Evolutionary conservation across 2,797 vertebrate species (phyloP), one percentile per base, ranked within the genome.

Genomic region (Saxicola maurus): DNA sequence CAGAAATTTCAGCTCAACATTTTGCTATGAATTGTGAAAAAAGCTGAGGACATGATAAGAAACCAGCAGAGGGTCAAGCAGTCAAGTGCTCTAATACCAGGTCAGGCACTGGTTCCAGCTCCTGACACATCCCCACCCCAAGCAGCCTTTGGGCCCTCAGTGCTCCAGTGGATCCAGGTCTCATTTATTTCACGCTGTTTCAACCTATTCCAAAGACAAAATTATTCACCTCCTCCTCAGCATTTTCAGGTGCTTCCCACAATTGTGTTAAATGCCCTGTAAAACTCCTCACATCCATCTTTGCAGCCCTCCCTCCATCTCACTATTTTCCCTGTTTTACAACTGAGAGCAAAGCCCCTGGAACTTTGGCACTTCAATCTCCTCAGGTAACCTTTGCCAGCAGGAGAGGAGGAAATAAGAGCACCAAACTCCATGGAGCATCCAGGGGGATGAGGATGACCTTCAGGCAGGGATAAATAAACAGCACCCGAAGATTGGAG

Each of bases 401-500:
- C 10, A 49, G 37, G 16, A 46, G 51, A 68, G 11, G 25, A 69
- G 16, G 18, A 25, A 45, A 18, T 5, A 14, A 79, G 33, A 82
- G 19, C 67, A 66, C 20, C 42, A 60, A 67, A 69, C 38, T 13
- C 83, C 66, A 5, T 0, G 12, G 40, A 86, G 18, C 62, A 84
- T 38, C 48, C 53, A 30, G 25, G 42, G 52, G 64, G 64, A 52
- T 24, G 30, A 51, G 62, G 28, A 30, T 15, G 75, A 82, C 71
- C 64, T 90, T 81, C 93, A 89, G 38, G 16, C 23, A 25, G 1
- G 3, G 60, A 21, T 35, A 48, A 77, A 91, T 2, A 53, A 87
- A 85, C 52, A 49, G 82, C 64, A 69, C 17, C 37, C 2, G 0
- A 37, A 66, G 60, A 1, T 3, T 0, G 0, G 43, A 55, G 23